phyloP scores from a whole-genome alignment of 1,140 invertebrate species.

The Dendrolimus punctatus region DNA sequence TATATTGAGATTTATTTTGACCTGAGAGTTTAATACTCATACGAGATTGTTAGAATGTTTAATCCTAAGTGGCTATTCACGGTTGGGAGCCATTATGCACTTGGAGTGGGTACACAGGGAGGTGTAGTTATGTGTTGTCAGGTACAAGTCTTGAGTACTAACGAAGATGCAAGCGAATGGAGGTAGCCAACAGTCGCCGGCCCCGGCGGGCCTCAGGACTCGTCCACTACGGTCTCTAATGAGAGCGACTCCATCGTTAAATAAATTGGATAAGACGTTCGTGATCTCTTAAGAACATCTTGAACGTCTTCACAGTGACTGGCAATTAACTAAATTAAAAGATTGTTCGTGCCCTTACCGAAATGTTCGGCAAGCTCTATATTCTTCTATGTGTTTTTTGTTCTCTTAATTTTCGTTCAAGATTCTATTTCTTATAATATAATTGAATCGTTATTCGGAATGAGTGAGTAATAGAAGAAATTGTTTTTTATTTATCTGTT shows the following conservation, averaged over 20 bases:
- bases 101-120: not conserved
- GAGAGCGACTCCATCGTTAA: slow-evolving; percentile 66
- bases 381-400: slow-evolving; percentile 13
- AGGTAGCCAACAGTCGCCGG: slow-evolving; percentile 35
- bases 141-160: slow-evolving; percentile 15
- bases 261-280: slow-evolving; percentile 71
- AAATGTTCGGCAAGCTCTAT: slow-evolving; percentile 42
- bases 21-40: too few species aligned
- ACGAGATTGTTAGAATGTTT: too few species aligned
- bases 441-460: not conserved
- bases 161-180: slow-evolving; percentile 41
- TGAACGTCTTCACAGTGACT: slow-evolving; percentile 61
- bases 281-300: slow-evolving; percentile 67
- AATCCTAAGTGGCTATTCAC: too few species aligned
- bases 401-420: slow-evolving; percentile 13
- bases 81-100: too few species aligned
- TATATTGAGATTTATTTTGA: too few species aligned
- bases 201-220: slow-evolving; percentile 18
- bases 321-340: slow-evolving; percentile 70
- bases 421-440: not conserved
- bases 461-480: not conserved
- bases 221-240: slow-evolving; percentile 61
- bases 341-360: slow-evolving; percentile 60
- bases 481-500: too few species aligned
- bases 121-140: slow-evolving; percentile 4